Conservation (phyloP, 2,113 vertebrate species). For the Perccottus glenii region DNA sequence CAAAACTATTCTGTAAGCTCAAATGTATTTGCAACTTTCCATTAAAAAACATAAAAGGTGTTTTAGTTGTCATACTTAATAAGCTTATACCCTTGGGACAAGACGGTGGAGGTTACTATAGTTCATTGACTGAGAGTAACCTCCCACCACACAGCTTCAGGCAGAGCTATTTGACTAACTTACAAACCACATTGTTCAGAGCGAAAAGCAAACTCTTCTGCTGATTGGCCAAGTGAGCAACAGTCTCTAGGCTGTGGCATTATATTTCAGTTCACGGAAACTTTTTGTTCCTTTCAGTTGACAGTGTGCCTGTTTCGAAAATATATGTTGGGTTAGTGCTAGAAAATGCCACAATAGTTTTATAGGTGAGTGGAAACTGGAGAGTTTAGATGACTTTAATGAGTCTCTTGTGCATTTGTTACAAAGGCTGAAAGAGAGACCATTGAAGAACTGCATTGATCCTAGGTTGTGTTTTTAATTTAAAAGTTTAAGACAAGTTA, state of each 20-base stretch:
- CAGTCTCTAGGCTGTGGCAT: conserved; percentile 68
- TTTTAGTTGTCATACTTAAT: neutral
- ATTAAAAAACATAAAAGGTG: conserved; percentile 3
- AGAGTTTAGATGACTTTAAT: conserved; percentile 26
- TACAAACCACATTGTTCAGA: conserved; percentile 72
- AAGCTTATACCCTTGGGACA: conserved; percentile 6
- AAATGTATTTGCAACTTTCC: conserved; percentile 15
- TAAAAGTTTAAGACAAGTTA: neutral
- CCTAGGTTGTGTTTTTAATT: neutral
- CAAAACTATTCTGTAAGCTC: conserved; percentile 1
- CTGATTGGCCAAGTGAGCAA: conserved; percentile 53
- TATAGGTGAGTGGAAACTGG: conserved; percentile 8
- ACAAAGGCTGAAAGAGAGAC: neutral
- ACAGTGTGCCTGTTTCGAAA: conserved; percentile 18
- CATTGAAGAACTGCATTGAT: neutral
- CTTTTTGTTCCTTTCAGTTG: conserved; percentile 59
- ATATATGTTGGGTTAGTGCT: neutral
- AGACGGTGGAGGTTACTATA: conserved; percentile 64
- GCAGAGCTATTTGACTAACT: conserved; percentile 66
- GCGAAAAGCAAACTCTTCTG: conserved; percentile 35
- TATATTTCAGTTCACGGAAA: conserved; percentile 66
- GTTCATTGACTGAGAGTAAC: conserved; percentile 78
- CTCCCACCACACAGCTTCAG: conserved; percentile 45
- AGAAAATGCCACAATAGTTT: conserved; percentile 30
- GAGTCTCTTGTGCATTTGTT: neutral